A percentile compares a stretch with the other conserved stretches of the same genome.
Evolutionary conservation across 92 coral and sea anemone species (phyloP).

Genomic region (Meandrina meandrites): DNA sequence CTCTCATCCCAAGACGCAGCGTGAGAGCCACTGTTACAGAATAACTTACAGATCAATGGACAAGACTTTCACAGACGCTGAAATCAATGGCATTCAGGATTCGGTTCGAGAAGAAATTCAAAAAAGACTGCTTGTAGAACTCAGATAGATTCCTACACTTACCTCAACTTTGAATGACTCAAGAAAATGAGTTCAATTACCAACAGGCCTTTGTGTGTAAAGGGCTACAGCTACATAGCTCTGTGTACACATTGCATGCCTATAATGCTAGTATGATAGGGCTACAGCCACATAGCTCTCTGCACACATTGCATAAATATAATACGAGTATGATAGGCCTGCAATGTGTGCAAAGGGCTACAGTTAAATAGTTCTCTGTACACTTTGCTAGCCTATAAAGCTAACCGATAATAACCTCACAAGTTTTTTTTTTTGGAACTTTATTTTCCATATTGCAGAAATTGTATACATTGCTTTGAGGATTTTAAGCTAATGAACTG

Average conservation of each 20-base stretch:
- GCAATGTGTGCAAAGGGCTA: too few species aligned
- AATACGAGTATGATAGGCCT: too few species aligned
- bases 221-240: too few species aligned
- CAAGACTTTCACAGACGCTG: conserved; percentile 89
- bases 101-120: conserved; percentile 75
- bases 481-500: background rate
- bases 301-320: too few species aligned
- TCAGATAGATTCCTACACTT: conserved; percentile 49
- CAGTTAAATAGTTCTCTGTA: background rate
- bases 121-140: conserved; percentile 64
- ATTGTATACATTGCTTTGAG: background rate
- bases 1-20: conserved; percentile 78
- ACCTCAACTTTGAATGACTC: background rate
- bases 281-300: too few species aligned
- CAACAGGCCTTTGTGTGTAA: too few species aligned
- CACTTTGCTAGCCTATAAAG: background rate
- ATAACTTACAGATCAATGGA: conserved; percentile 98
- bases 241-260: too few species aligned
- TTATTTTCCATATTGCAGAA: conserved; percentile 3
- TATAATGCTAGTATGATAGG: too few species aligned
- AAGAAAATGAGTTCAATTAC: background rate
- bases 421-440: background rate
- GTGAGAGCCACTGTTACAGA: conserved; percentile 92
- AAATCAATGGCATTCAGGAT: conserved; percentile 89
- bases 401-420: background rate